Percentiles rank a stretch among this genome's conserved stretches.
Conservation (phyloP, 35 echinoderm and acorn worm genomes). For the Amphiura filiformis region DNA sequence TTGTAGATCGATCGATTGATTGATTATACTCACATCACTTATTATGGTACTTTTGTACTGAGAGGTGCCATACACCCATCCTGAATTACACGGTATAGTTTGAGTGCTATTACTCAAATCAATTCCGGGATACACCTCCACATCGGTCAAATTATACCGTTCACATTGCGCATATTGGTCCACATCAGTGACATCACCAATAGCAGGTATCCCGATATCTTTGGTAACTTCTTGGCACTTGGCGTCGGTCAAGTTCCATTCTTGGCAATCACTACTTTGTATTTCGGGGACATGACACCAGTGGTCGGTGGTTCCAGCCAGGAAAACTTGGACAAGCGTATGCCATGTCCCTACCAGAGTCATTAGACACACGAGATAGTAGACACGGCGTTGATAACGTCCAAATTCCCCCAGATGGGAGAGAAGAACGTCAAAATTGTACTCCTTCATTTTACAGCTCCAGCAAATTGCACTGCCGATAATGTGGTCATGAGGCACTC, state of each 20-base stretch:
- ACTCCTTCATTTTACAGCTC: conserved; percentile 34
- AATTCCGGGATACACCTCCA: not conserved
- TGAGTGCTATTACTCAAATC: not conserved
- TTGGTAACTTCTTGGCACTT: conserved; percentile 33
- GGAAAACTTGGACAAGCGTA: not conserved
- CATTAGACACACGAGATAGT: not conserved
- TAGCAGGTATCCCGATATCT: not conserved
- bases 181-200: not conserved
- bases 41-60: conserved; percentile 43
- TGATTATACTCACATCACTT: conserved; percentile 28
- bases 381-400: not conserved
- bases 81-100: conserved; percentile 19
- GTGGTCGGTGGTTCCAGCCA: not conserved
- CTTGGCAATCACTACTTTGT: not conserved
- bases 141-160: not conserved
- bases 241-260: not conserved
- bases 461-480: too few species aligned
- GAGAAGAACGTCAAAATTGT: conserved; percentile 9
- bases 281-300: conserved; percentile 16
- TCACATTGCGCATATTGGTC: not conserved
- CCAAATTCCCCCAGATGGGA: conserved; percentile 8
- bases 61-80: conserved; percentile 53
- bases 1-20: too few species aligned
- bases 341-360: not conserved
- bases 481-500: too few species aligned